Conservation (phyloP, 2,797 vertebrate species). For the Gymnoscopelus braueri region DNA sequence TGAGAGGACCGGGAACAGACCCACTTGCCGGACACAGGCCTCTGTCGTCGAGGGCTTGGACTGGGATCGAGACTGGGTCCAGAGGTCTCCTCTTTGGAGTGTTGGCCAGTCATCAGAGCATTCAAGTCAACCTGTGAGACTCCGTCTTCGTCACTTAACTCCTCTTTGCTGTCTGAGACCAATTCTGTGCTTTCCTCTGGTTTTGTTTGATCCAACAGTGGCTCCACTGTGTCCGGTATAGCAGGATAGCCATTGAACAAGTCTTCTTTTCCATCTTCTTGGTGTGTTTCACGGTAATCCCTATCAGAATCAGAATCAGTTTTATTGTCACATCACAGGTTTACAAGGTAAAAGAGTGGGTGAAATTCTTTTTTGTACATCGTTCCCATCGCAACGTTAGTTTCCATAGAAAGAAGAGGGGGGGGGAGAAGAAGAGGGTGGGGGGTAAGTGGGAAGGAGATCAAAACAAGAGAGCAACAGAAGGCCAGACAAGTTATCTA, state of each 20-base stretch:
- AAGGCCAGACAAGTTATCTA: too few relatives aligned
- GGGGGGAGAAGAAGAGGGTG: too few relatives aligned
- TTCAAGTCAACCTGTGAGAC: slow-evolving; percentile 89
- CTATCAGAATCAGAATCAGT: too few relatives aligned
- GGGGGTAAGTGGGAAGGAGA: too few relatives aligned
- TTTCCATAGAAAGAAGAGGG: too few relatives aligned
- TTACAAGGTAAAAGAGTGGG: too few relatives aligned
- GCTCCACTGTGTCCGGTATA: slow-evolving; percentile 25
- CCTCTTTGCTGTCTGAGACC: slow-evolving; percentile 61
- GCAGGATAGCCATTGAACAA: slow-evolving; percentile 13
- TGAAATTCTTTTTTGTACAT: too few relatives aligned
- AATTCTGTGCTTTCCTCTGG: slow-evolving; percentile 36
- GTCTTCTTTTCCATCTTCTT: slow-evolving; percentile 40
- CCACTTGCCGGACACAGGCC: slow-evolving; percentile 85
- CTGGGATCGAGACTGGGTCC: slow-evolving; percentile 36
- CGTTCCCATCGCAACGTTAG: too few relatives aligned
- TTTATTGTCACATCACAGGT: too few relatives aligned
- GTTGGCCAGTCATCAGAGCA: slow-evolving; percentile 87
- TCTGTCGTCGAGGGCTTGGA: slow-evolving; percentile 29
- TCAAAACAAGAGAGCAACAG: too few relatives aligned
- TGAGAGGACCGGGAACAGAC: slow-evolving; percentile 94
- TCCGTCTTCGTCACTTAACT: slow-evolving; percentile 80
- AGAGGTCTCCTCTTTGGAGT: slow-evolving; percentile 69
- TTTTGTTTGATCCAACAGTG: slow-evolving; percentile 37
- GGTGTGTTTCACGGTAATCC: slow-evolving; percentile 28